phyloP scores from a whole-genome alignment of 2,113 vertebrate species.

The Mesitornis unicolor region DNA sequence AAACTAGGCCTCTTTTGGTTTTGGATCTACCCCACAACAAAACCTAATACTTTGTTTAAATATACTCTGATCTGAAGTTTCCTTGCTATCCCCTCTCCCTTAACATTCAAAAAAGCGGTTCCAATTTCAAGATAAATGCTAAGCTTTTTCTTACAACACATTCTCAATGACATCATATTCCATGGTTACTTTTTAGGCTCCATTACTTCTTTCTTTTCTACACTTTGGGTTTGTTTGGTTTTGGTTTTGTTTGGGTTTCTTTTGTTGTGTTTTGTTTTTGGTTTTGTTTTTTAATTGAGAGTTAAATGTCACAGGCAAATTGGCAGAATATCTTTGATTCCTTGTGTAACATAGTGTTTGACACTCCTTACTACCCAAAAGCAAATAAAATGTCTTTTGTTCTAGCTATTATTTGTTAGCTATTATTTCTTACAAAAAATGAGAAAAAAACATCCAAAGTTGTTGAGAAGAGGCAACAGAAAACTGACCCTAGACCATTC shows the following conservation, averaged over 20 bases:
- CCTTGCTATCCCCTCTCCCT: background rate
- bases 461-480: background rate
- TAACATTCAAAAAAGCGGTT: background rate
- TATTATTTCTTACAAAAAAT: background rate
- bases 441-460: background rate
- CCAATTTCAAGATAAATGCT: background rate
- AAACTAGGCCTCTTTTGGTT: slow-evolving; percentile 20
- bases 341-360: background rate
- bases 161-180: background rate
- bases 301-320: background rate
- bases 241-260: too few relatives aligned
- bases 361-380: background rate
- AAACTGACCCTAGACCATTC: background rate
- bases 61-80: background rate
- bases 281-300: background rate
- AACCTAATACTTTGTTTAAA: background rate
- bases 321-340: background rate
- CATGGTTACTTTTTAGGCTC: background rate
- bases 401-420: background rate
- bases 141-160: background rate
- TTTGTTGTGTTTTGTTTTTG: too few relatives aligned
- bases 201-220: background rate
- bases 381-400: background rate
- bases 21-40: slow-evolving; percentile 17
- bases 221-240: background rate